Conservation (phyloP, 2,888 invertebrate species). For the Chrysomela aeneicollis region DNA sequence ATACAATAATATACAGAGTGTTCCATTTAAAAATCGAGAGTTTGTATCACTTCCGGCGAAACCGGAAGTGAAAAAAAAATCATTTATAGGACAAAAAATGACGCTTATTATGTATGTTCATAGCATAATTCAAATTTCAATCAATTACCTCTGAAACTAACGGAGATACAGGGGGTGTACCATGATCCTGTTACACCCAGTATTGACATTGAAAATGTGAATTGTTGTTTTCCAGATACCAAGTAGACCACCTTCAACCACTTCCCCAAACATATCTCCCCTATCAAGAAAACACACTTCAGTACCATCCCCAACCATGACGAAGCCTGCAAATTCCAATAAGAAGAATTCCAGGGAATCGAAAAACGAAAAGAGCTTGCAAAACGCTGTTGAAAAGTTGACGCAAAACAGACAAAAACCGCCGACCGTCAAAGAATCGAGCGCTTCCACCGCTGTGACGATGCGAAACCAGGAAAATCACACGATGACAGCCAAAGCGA, state of each 20-base stretch:
- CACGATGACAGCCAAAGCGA: not conserved
- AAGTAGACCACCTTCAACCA: conserved; percentile 28
- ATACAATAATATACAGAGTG: too few relatives aligned
- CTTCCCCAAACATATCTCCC: conserved; percentile 29
- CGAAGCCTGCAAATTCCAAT: conserved; percentile 28
- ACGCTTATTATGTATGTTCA: too few relatives aligned
- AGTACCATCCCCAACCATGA: conserved; percentile 25
- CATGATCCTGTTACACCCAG: too few relatives aligned
- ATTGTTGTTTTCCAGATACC: conserved; percentile 33
- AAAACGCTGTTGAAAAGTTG: conserved; percentile 57
- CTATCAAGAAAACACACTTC: conserved; percentile 27
- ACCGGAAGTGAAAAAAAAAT: too few relatives aligned
- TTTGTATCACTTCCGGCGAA: too few relatives aligned
- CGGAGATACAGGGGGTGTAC: too few relatives aligned
- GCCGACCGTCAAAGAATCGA: not conserved
- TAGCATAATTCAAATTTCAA: too few relatives aligned
- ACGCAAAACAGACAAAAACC: conserved; percentile 54
- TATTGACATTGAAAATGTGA: too few relatives aligned
- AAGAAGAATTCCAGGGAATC: conserved; percentile 43
- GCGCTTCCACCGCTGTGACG: not conserved
- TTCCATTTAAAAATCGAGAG: too few relatives aligned
- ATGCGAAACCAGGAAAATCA: not conserved
- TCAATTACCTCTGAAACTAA: too few relatives aligned
- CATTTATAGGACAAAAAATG: too few relatives aligned
- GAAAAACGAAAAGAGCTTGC: conserved; percentile 57